Conservation (phyloP, 2,888 invertebrate genomes). For the Allophyes oxyacanthae region DNA sequence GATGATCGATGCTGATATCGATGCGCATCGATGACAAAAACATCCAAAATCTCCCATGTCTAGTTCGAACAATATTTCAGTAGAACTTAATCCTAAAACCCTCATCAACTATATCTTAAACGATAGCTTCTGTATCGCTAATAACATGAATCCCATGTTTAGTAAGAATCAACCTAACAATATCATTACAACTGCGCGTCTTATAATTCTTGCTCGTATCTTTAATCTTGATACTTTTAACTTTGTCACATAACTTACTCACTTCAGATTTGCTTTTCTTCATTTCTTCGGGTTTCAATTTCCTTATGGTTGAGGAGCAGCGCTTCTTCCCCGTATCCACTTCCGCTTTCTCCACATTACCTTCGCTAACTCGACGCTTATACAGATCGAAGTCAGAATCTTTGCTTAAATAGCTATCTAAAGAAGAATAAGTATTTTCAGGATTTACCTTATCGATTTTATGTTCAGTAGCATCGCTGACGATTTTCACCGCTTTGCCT, state of each 20-base stretch:
- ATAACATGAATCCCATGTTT: conserved; percentile 94
- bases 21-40: no score
- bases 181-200: conserved; percentile 88
- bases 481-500: conserved; percentile 93
- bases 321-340: conserved; percentile 73
- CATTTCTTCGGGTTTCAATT: conserved; percentile 78
- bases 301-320: conserved; percentile 81
- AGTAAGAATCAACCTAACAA: conserved; percentile 92
- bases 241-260: conserved; percentile 85
- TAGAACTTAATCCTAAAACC: conserved; percentile 15
- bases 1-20: no score
- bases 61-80: not conserved
- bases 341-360: conserved; percentile 70
- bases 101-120: conserved; percentile 62
- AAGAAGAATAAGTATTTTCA: conserved; percentile 75
- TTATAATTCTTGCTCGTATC: conserved; percentile 78
- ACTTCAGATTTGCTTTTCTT: conserved; percentile 86
- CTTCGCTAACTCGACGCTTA: conserved; percentile 79
- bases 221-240: conserved; percentile 82
- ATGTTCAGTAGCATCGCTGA: conserved; percentile 87
- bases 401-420: conserved; percentile 90
- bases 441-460: conserved; percentile 80
- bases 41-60: no score
- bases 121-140: conserved; percentile 93
- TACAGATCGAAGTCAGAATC: conserved; percentile 77